Conservation (phyloP, 37 sponge, comb jelly and placozoan species). For the Eunapius fragilis region DNA sequence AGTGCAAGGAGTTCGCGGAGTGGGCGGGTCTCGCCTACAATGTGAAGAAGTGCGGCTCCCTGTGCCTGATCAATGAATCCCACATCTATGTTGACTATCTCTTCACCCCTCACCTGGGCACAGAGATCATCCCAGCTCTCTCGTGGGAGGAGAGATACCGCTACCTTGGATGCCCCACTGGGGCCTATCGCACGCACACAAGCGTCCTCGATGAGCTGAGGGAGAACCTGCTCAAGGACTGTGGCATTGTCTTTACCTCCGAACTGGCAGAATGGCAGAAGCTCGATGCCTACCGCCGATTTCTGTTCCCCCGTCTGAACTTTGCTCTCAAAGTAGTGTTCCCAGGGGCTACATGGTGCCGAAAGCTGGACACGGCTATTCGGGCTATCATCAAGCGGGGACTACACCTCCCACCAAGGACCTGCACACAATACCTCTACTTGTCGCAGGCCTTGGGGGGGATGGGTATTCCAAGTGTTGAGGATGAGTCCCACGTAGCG, state of each 20-base stretch:
- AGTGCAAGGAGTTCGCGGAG: not conserved
- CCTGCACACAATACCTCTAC: constrained; percentile 20
- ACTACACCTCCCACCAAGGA: constrained; percentile 5
- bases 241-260: not conserved
- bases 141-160: constrained; percentile 19
- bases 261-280: constrained; percentile 58
- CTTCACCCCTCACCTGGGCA: not conserved
- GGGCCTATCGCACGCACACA: not conserved
- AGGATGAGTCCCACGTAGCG: constrained; percentile 2
- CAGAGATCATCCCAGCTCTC: constrained; percentile 9
- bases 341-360: constrained; percentile 5
- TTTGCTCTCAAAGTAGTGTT: constrained; percentile 12
- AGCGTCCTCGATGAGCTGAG: not conserved
- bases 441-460: constrained; percentile 11
- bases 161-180: not conserved
- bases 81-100: not conserved
- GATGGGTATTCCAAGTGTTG: constrained; percentile 23
- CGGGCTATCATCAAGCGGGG: constrained; percentile 4
- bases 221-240: not conserved
- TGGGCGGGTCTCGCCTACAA: constrained; percentile 36
- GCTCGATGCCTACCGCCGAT: constrained; percentile 40
- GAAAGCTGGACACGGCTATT: not conserved
- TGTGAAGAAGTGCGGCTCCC: constrained; percentile 26
- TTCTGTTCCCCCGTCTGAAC: constrained; percentile 15
- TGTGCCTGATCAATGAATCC: constrained; percentile 12